A percentile compares a stretch with the other conserved stretches of the same genome.
phyloP scores from a whole-genome alignment of 1,140 invertebrate species.

The Luehdorfia chinensis region DNA sequence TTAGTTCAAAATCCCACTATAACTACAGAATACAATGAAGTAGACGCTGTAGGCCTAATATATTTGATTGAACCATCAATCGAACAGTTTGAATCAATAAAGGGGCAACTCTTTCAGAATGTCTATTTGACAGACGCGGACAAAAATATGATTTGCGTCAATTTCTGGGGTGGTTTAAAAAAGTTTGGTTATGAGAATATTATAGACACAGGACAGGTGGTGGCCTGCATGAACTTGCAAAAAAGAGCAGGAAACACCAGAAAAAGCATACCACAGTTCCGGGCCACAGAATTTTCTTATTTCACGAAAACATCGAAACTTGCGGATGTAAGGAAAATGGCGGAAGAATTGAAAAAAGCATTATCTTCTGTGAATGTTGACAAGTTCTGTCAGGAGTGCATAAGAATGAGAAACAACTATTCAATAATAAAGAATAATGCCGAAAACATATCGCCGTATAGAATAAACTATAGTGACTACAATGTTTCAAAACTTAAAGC shows the following conservation, averaged over 20 bases:
- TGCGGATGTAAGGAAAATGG: slow-evolving; percentile 30
- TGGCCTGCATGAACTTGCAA: slow-evolving; percentile 81
- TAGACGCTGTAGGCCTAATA: slow-evolving; percentile 55
- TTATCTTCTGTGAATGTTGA: slow-evolving; percentile 37
- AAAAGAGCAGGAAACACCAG: slow-evolving; percentile 55
- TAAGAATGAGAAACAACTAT: slow-evolving; percentile 46
- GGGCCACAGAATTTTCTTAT: slow-evolving; percentile 54
- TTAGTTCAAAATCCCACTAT: slow-evolving; percentile 37
- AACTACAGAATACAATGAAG: slow-evolving; percentile 55
- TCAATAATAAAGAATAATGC: slow-evolving; percentile 25
- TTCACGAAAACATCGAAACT: slow-evolving; percentile 63
- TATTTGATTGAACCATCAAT: slow-evolving; percentile 51
- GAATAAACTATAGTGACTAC: slow-evolving; percentile 41
- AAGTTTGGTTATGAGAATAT: slow-evolving; percentile 80
- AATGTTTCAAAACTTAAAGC: slow-evolving; percentile 48
- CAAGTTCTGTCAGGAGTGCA: slow-evolving; percentile 48
- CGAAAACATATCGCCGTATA: slow-evolving; percentile 52
- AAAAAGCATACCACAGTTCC: slow-evolving; percentile 53
- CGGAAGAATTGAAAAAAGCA: slow-evolving; percentile 34
- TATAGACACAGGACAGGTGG: slow-evolving; percentile 76
- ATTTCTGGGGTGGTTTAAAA: slow-evolving; percentile 80
- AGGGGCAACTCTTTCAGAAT: slow-evolving; percentile 58
- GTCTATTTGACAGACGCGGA: slow-evolving; percentile 72
- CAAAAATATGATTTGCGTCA: slow-evolving; percentile 77
- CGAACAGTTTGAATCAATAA: slow-evolving; percentile 37